These are phyloP conservation scores for Orthosia gothica DNA, from an alignment of 2,888 invertebrate species.

Conservation along the genomic window DNA sequence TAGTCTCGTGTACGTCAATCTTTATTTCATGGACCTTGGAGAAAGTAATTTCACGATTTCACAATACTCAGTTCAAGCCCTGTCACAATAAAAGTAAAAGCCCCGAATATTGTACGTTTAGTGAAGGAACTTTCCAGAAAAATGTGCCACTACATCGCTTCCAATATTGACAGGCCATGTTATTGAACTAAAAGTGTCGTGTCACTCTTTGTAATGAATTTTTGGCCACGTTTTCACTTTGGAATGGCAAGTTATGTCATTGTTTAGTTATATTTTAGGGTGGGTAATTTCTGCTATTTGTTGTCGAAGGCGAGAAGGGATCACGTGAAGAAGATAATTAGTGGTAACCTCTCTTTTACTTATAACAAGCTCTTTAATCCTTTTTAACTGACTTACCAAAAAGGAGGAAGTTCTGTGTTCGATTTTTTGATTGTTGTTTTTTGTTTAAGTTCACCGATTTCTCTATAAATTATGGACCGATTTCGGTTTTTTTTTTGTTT, in stretches of 20 bases:
- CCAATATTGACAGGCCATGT: slow-evolving; percentile 44
- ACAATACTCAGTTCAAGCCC: background rate
- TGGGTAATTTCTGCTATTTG: slow-evolving; percentile 1
- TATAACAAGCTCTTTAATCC: background rate
- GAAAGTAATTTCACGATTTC: background rate
- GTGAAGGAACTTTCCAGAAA: slow-evolving; percentile 19
- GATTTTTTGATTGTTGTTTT: no score
- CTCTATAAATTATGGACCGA: no score
- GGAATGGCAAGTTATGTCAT: slow-evolving; percentile 49
- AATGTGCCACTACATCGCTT: slow-evolving; percentile 31
- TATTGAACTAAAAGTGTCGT: slow-evolving; percentile 55
- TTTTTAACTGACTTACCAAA: no score
- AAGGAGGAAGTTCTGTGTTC: no score
- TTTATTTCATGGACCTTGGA: no score
- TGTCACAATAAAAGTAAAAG: slow-evolving; percentile 13
- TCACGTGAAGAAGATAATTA: background rate
- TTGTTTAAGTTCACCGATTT: no score
- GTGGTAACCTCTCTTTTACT: background rate
- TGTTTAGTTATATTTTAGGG: slow-evolving; percentile 35
- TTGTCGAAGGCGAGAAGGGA: background rate
- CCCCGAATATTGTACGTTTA: slow-evolving; percentile 14
- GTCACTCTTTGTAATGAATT: slow-evolving; percentile 64
- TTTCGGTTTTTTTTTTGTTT: no score
- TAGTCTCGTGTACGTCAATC: no score
- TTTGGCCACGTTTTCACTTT: slow-evolving; percentile 50